phyloP scores from a whole-genome alignment of 2,888 invertebrate genomes.

The Mesorhabditis spiculigera region DNA sequence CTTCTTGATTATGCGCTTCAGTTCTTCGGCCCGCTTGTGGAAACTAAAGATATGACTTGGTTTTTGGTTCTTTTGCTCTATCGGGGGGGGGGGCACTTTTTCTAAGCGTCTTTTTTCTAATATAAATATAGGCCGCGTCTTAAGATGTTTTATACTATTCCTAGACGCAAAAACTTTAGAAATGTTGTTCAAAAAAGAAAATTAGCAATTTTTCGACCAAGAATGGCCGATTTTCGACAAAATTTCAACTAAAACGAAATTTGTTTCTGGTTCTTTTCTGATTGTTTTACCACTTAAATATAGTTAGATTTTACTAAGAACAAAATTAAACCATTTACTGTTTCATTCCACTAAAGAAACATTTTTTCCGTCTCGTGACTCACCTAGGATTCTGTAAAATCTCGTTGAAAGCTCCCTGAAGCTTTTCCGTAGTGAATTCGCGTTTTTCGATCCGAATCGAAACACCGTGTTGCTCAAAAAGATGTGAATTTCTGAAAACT shows the following conservation, averaged over 20 bases:
- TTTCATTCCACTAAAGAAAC: too few species aligned
- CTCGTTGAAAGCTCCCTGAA: background rate
- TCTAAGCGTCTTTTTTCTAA: background rate
- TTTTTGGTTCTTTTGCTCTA: background rate
- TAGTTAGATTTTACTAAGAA: too few species aligned
- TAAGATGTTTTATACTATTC: too few species aligned
- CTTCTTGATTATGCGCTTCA: slow-evolving; percentile 3
- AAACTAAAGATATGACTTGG: slow-evolving; percentile 6
- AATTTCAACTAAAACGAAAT: too few species aligned
- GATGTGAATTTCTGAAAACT: background rate
- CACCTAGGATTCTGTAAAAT: background rate
- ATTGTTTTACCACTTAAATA: too few species aligned
- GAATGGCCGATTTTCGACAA: too few species aligned
- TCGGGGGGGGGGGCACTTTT: background rate
- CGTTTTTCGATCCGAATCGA: background rate
- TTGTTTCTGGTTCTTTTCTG: too few species aligned
- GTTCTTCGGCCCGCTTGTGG: background rate
- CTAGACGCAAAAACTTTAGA: too few species aligned
- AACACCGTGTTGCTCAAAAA: background rate
- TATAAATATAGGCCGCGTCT: slow-evolving; percentile 6
- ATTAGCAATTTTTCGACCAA: too few species aligned
- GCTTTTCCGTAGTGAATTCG: background rate
- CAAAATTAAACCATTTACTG: too few species aligned
- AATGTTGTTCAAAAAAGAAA: too few species aligned
- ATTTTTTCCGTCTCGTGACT: background rate